Conservation (phyloP, 2,888 invertebrate species). For the Idaea dimidiata region DNA sequence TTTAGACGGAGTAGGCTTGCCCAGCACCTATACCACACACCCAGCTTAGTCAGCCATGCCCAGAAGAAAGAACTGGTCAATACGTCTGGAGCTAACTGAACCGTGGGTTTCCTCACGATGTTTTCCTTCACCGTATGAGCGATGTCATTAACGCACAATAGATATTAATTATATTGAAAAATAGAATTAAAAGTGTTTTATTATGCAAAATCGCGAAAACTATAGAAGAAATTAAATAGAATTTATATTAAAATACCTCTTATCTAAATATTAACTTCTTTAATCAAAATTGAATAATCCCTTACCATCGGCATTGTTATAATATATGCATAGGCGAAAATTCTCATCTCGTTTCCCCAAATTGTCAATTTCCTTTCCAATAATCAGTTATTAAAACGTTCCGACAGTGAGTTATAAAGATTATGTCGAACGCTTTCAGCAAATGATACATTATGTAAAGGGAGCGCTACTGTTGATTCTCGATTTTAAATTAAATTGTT, state of each 20-base stretch:
- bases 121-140: too few relatives aligned
- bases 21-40: too few relatives aligned
- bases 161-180: too few relatives aligned
- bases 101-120: too few relatives aligned
- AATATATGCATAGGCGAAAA: not conserved
- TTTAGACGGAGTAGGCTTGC: too few relatives aligned
- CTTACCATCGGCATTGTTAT: not conserved
- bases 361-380: conserved; percentile 15
- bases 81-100: too few relatives aligned
- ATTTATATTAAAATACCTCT: not conserved
- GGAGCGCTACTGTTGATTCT: conserved; percentile 23
- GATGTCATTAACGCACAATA: too few relatives aligned
- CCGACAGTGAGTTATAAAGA: conserved; percentile 46
- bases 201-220: not conserved
- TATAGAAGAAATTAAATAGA: not conserved
- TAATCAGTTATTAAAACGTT: conserved; percentile 34
- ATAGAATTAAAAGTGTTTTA: too few relatives aligned
- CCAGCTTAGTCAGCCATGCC: too few relatives aligned
- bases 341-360: not conserved
- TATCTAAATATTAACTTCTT: not conserved
- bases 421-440: conserved; percentile 44
- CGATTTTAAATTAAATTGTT: not conserved
- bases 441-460: conserved; percentile 32
- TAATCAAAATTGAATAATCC: not conserved
- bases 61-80: too few relatives aligned